Conservation (phyloP, 2,113 vertebrate genomes). For the Dicerorhinus sumatrensis region DNA sequence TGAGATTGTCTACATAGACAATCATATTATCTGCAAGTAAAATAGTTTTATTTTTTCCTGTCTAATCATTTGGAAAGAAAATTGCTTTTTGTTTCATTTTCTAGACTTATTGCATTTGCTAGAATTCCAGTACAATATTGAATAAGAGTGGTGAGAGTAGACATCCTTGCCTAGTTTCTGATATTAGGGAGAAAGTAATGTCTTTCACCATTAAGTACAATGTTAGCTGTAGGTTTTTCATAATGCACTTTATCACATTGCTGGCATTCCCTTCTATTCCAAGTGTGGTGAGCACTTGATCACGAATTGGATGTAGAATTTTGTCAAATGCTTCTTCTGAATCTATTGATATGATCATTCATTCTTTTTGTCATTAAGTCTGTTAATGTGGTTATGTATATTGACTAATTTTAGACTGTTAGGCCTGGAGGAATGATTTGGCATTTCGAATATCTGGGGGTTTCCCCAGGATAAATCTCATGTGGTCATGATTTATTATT, state of each 20-base stretch:
- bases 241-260: background rate
- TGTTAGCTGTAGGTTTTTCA: background rate
- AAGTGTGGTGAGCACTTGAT: background rate
- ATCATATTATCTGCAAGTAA: background rate
- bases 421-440: background rate
- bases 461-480: background rate
- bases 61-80: background rate
- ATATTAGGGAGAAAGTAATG: background rate
- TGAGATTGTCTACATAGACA: background rate
- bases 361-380: background rate
- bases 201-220: background rate
- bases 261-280: background rate
- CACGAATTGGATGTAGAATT: background rate
- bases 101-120: background rate
- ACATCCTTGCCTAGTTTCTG: background rate
- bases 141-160: background rate
- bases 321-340: background rate
- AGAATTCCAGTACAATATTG: background rate
- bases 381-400: background rate
- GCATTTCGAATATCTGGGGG: background rate
- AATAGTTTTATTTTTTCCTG: background rate
- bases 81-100: background rate
- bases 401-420: background rate
- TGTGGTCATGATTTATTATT: background rate
- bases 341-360: background rate